phyloP scores from a whole-genome alignment of 2,797 vertebrate species.

The Nasua narica region DNA sequence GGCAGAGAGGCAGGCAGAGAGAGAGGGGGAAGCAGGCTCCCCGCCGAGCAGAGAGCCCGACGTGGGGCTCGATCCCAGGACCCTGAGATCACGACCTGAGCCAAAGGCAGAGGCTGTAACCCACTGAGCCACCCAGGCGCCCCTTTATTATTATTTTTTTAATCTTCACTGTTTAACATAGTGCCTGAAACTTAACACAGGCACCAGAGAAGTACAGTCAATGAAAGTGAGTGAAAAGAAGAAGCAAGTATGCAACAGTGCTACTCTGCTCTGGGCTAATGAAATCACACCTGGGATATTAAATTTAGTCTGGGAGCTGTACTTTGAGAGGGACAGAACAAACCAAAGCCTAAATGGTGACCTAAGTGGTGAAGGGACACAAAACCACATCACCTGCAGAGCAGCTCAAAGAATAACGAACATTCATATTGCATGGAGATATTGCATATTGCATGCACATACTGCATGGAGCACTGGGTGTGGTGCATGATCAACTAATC shows the following conservation, averaged over 20 bases:
- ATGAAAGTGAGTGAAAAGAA: slow-evolving; percentile 2
- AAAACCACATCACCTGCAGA: slow-evolving; percentile 17
- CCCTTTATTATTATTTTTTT: background rate
- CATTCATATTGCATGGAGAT: too few species aligned
- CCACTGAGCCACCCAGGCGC: too few species aligned
- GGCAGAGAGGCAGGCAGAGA: too few species aligned
- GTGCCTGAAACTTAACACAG: background rate
- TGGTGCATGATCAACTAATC: too few species aligned
- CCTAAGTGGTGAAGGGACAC: background rate
- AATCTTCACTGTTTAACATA: background rate
- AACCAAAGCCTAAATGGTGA: slow-evolving; percentile 16
- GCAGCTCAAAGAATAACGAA: slow-evolving; percentile 25
- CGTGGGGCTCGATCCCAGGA: too few species aligned
- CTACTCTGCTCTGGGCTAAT: background rate
- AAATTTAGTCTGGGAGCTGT: background rate
- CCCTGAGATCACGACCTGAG: too few species aligned
- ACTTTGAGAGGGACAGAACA: background rate
- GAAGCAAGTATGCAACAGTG: background rate
- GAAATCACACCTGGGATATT: background rate
- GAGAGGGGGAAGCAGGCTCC: too few species aligned
- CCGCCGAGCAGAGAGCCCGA: too few species aligned
- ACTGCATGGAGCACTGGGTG: too few species aligned
- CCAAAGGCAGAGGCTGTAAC: too few species aligned
- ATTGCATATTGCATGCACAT: too few species aligned
- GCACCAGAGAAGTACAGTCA: background rate